Evolutionary conservation across 2,888 invertebrate species (phyloP).

Genomic region (Drosophila borborema): DNA sequence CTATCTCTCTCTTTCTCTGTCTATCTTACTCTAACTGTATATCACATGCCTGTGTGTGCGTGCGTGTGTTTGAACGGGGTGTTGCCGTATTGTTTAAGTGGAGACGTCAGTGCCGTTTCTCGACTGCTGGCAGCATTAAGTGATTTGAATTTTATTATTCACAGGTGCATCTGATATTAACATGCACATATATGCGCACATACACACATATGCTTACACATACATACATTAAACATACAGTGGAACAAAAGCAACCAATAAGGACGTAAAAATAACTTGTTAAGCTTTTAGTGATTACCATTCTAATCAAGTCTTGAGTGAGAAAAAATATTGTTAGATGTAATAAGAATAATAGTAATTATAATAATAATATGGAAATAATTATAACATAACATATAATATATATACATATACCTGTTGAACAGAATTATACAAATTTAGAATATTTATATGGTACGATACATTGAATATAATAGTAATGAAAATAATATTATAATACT

Average conservation of each 20-base stretch:
- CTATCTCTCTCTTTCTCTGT: neutral
- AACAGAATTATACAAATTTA: too few species aligned
- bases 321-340: neutral
- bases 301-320: neutral
- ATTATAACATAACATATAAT: too few species aligned
- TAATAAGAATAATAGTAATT: neutral
- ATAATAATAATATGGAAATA: neutral
- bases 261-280: neutral
- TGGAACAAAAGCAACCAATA: constrained; percentile 10
- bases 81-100: constrained; percentile 76
- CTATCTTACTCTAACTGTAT: constrained; percentile 11
- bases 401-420: too few species aligned
- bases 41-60: neutral
- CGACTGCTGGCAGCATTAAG: constrained; percentile 69
- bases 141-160: constrained; percentile 83
- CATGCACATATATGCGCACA: constrained; percentile 1
- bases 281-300: neutral
- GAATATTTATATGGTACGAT: too few species aligned
- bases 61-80: constrained; percentile 58
- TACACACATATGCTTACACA: constrained; percentile 2
- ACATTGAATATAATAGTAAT: too few species aligned
- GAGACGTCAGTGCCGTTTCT: constrained; percentile 42
- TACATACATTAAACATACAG: constrained; percentile 23
- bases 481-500: too few species aligned
- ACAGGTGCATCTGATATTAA: constrained; percentile 66